Evolutionary conservation across 2,113 vertebrate genomes (phyloP).

Genomic region (Syngnathoides biaculeatus): DNA sequence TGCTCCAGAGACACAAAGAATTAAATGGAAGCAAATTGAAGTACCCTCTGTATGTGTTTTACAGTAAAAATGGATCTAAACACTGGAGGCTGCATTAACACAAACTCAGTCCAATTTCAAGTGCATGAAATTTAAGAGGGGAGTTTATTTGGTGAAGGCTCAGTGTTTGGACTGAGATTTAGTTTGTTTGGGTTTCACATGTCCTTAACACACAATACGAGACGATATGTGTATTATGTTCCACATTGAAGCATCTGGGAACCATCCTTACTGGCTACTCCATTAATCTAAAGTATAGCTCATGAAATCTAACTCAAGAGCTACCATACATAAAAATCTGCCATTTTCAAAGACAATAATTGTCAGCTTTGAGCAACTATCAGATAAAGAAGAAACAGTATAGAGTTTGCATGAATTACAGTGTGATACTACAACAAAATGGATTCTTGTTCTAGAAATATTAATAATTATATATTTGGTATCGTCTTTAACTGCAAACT

Average conservation of each 20-base stretch:
- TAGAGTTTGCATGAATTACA: no score
- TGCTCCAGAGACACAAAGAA: slow-evolving; percentile 19
- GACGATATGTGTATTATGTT: not conserved
- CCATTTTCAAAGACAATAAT: not conserved
- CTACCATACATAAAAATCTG: not conserved
- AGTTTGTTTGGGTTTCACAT: not conserved
- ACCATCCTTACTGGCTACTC: not conserved
- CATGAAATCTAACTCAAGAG: not conserved
- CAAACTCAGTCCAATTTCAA: not conserved
- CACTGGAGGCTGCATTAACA: not conserved
- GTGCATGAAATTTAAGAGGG: not conserved
- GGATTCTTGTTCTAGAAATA: no score
- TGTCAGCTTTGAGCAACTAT: not conserved
- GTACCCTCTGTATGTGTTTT: not conserved
- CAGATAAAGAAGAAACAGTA: not conserved
- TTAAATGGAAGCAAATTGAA: not conserved
- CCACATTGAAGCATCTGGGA: not conserved
- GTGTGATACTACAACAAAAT: no score
- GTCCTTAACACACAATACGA: not conserved
- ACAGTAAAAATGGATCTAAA: slow-evolving; percentile 2
- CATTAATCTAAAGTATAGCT: not conserved
- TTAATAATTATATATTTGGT: no score
- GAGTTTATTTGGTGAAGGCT: not conserved
- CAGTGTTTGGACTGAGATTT: not conserved
- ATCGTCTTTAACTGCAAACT: no score